Evolutionary conservation across 1,140 invertebrate species (phyloP), one percentile per base, ranked within the genome.

Genomic region (Formica selysi): DNA sequence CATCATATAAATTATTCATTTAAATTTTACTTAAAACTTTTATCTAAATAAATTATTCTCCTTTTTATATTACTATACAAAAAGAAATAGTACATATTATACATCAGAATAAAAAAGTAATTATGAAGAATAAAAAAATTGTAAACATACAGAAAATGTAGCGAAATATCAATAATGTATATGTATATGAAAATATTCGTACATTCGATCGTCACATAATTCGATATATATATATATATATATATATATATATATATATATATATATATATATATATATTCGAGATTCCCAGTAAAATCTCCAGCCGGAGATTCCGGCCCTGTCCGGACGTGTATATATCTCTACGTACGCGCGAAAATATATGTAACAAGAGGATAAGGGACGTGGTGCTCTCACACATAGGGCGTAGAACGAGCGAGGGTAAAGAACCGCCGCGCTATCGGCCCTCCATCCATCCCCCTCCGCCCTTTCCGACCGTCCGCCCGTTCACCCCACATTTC

Each of bases 381-480:
- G 87, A 74, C 48, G 29, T 54, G 54, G 41, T 38, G 48, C 16
- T 51, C 16, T 51, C 48, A 51, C 62, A 65, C 76, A 36, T 59
- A 54, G 84, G 65, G 70, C 54, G 87, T 76, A 83, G 76, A 86
- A 88, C 85, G 83, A 78, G 81, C 81, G 44, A 73, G 76, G 88
- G 76, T 91, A 78, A 90, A 90, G 89, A 91, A 90, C 54, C 68
- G 32, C 54, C 83, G 64, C 70, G 64, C 76, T 86, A 81, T 83
- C 85, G 61, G 71, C 80, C 48, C 74, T 65, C 48, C 83, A 64
- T 80, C 13, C n/a, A 48, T 26, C 32, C 16, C 19, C 54, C 7
- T 71, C 19, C 22, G 32, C 22, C 19, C 26, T 26, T 26, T 16
- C 70, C 80, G 11, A 36, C 44, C 16, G 13, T 19, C 16, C 48